Conservation (phyloP, 1,140 invertebrate species). For the Neelides sp. region DNA sequence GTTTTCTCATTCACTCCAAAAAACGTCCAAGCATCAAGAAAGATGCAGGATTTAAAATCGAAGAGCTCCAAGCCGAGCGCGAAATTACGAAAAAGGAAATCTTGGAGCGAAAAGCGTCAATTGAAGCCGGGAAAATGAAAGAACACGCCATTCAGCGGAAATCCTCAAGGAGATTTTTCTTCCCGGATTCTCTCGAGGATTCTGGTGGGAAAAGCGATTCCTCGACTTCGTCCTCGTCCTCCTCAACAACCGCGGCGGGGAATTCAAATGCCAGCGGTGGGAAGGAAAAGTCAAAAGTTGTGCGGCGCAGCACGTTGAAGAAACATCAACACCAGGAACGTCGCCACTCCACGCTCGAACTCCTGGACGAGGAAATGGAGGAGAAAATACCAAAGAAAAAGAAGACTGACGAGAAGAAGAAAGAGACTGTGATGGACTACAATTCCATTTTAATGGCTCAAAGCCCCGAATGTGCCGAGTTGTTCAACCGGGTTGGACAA, state of each 20-base stretch:
- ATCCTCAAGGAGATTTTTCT: conserved; percentile 16
- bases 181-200: conserved; percentile 5
- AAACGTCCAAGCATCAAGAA: conserved; percentile 14
- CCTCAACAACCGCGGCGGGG: conserved; percentile 4
- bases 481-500: no score
- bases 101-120: conserved; percentile 9
- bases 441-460: no score
- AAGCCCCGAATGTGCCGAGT: no score
- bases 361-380: background rate
- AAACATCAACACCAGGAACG: background rate
- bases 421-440: background rate
- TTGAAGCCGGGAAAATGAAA: conserved; percentile 30
- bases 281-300: conserved; percentile 12
- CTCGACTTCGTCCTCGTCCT: conserved; percentile 7
- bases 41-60: conserved; percentile 30
- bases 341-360: background rate
- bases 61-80: conserved; percentile 35
- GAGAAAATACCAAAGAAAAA: background rate
- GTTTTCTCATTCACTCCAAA: conserved; percentile 28
- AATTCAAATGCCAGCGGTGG: conserved; percentile 18
- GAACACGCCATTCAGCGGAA: conserved; percentile 34
- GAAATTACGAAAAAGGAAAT: background rate
- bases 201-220: background rate
- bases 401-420: background rate
- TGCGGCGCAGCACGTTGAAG: conserved; percentile 1